phyloP scores from a whole-genome alignment of 2,113 vertebrate species.

The Canis aureus region DNA sequence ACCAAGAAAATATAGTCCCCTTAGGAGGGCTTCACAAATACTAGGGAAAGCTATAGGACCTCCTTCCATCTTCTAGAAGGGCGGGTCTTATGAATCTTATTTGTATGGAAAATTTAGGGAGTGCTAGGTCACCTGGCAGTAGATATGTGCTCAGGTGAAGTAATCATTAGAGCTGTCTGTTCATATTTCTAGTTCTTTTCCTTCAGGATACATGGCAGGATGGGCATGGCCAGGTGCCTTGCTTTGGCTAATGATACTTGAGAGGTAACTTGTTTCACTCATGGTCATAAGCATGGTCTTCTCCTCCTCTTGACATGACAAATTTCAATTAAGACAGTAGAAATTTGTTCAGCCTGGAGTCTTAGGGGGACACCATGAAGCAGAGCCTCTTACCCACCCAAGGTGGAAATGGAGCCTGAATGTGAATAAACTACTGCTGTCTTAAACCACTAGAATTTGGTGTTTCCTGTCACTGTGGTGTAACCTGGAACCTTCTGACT shows the following conservation, averaged over 20 bases:
- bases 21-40: not conserved
- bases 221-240: not conserved
- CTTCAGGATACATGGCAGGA: not conserved
- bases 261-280: not conserved
- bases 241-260: not conserved
- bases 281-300: not conserved
- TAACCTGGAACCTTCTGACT: not conserved
- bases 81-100: not conserved
- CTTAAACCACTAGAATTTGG: not conserved
- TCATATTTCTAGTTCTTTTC: not conserved
- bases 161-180: not conserved
- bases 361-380: not conserved
- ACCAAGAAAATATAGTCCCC: not conserved
- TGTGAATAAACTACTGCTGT: not conserved
- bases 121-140: not conserved
- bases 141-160: not conserved
- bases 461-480: not conserved
- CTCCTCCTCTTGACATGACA: not conserved
- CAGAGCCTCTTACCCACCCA: not conserved
- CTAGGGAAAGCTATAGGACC: not conserved
- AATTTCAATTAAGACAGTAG: not conserved
- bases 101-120: not conserved
- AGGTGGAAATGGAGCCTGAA: not conserved
- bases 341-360: not conserved
- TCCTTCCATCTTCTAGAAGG: no score